Conservation (phyloP, 2,113 vertebrate genomes). For the Bos indicus region DNA sequence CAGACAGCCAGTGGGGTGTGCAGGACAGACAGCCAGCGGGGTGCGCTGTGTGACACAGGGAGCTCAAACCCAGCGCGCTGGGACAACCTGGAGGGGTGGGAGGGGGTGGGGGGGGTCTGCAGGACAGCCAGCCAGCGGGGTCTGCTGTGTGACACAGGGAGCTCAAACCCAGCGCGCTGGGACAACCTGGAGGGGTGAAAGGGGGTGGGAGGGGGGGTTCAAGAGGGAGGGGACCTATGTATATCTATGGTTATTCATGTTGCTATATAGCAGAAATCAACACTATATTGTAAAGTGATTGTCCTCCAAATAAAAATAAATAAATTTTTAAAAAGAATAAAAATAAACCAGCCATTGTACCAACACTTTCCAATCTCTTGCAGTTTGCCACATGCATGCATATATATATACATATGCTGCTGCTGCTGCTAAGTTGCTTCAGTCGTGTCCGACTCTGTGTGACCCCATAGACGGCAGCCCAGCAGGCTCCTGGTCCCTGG, state of each 20-base stretch:
- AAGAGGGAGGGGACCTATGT: neutral
- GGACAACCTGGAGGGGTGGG: neutral
- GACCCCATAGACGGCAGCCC: too few species aligned
- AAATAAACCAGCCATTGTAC: accelerated
- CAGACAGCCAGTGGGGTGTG: neutral
- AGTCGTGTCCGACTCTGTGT: too few species aligned
- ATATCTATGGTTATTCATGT: accelerated
- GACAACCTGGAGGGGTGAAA: neutral
- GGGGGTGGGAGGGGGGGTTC: neutral
- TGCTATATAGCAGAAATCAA: neutral
- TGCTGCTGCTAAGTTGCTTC: too few species aligned
- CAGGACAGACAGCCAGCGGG: accelerated
- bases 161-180: accelerated
- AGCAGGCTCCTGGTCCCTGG: too few species aligned
- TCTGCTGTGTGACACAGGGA: neutral
- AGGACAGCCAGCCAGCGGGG: accelerated
- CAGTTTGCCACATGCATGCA: too few species aligned
- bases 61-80: accelerated
- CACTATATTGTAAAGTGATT: neutral
- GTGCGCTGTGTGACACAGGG: neutral
- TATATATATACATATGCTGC: accelerated
- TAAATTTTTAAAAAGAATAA: neutral
- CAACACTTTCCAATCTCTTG: accelerated
- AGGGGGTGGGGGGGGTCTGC: neutral
- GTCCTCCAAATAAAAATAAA: neutral